Percentiles rank a stretch among this genome's conserved stretches.
These are phyloP conservation scores for Leptoclinus maculatus DNA, from an alignment of 2,797 vertebrate species.

Conservation along the genomic window DNA sequence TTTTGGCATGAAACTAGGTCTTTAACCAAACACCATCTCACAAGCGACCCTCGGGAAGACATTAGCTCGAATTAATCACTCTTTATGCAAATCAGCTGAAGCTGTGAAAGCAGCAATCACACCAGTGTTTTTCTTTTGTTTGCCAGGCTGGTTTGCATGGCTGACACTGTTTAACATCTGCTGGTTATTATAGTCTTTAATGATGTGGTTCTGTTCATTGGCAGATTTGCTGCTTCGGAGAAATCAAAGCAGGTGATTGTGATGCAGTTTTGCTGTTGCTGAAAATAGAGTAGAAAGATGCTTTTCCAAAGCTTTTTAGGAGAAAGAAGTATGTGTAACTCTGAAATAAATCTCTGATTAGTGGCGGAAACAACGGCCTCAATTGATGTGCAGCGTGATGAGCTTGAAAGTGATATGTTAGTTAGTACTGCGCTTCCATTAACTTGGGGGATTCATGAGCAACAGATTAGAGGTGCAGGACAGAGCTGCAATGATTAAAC, in stretches of 20 bases:
- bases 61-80: constrained; percentile 52
- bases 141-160: constrained; percentile 16
- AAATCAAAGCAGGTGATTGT: constrained; percentile 15
- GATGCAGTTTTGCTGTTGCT: neutral
- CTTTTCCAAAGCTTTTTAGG: neutral
- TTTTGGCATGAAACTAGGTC: constrained; percentile 1
- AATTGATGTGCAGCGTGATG: neutral
- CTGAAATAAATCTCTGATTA: neutral
- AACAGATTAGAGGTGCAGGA: no score
- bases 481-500: neutral
- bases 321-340: neutral
- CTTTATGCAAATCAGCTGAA: constrained; percentile 55
- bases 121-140: constrained; percentile 53
- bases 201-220: constrained; percentile 36
- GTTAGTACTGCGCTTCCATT: neutral
- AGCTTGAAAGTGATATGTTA: neutral
- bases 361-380: neutral
- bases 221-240: constrained; percentile 8
- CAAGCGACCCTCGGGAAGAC: constrained; percentile 42
- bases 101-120: constrained; percentile 43
- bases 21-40: constrained; percentile 20
- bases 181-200: constrained; percentile 22
- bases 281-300: neutral
- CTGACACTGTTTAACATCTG: constrained; percentile 36
- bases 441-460: neutral